phyloP scores from a whole-genome alignment of 2,797 vertebrate species.

The Poecilia wingei region DNA sequence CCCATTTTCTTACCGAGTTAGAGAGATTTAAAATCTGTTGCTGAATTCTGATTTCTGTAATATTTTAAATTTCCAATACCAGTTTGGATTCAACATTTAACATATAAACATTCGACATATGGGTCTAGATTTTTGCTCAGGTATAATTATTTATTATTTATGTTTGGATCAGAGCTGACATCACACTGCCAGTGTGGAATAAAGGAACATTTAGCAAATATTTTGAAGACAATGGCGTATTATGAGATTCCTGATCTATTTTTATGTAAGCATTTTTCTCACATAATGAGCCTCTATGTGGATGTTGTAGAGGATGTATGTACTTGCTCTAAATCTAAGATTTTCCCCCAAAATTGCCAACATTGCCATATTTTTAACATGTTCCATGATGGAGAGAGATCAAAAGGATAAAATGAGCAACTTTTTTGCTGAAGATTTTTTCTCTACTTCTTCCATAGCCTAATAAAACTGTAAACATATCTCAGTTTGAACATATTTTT shows the following conservation, averaged over 20 bases:
- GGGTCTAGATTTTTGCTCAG: neutral
- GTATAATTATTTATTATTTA: neutral
- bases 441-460: neutral
- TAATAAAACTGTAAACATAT: neutral
- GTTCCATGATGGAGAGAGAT: neutral
- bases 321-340: neutral
- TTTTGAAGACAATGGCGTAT: neutral
- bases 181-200: neutral
- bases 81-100: neutral
- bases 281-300: neutral
- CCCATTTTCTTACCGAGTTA: neutral
- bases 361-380: neutral
- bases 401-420: neutral
- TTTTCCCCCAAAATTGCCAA: neutral
- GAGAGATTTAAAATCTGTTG: neutral
- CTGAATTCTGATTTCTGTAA: neutral
- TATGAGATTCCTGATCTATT: neutral
- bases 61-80: neutral
- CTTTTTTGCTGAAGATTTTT: neutral
- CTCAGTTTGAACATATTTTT: neutral
- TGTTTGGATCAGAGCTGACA: neutral
- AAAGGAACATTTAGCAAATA: neutral
- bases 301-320: neutral
- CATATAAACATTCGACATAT: neutral
- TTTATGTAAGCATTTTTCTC: neutral